These are phyloP conservation scores for Otolemur garnettii DNA, from an alignment of 2,113 vertebrate genomes.

Conservation along the genomic window DNA sequence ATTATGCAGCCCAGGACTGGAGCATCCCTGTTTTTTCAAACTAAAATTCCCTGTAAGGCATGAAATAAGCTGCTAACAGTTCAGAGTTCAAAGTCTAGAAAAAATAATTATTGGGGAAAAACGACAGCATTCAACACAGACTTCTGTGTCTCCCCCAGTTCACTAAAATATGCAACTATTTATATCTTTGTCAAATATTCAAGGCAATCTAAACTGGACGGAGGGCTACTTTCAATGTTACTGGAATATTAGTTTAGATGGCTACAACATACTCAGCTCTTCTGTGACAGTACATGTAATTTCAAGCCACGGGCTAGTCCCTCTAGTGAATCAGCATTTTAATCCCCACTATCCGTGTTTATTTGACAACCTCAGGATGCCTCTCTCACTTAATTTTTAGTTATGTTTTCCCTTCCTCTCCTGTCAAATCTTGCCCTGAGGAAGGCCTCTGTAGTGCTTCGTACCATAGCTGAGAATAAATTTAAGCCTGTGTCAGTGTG, in stretches of 20 bases:
- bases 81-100: conserved; percentile 46
- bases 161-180: conserved; percentile 38
- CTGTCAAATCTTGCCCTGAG: neutral
- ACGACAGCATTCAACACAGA: neutral
- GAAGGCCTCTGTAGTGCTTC: neutral
- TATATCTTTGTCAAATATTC: conserved; percentile 45
- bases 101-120: conserved; percentile 63
- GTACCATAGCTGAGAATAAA: neutral
- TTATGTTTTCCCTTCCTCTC: neutral
- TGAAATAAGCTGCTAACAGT: neutral
- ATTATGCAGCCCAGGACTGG: neutral
- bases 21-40: neutral
- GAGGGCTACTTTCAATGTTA: conserved; percentile 46
- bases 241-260: neutral
- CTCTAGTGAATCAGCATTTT: neutral
- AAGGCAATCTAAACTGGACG: conserved; percentile 66
- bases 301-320: neutral
- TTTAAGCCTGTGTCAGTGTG: neutral
- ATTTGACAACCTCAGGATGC: neutral
- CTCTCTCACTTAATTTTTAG: neutral
- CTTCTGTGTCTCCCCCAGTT: conserved; percentile 55
- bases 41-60: conserved; percentile 51
- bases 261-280: neutral
- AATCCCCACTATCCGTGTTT: neutral
- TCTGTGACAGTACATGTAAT: neutral